Evolutionary conservation across 2,888 invertebrate genomes (phyloP).

Genomic region (Steinernema hermaphroditum): DNA sequence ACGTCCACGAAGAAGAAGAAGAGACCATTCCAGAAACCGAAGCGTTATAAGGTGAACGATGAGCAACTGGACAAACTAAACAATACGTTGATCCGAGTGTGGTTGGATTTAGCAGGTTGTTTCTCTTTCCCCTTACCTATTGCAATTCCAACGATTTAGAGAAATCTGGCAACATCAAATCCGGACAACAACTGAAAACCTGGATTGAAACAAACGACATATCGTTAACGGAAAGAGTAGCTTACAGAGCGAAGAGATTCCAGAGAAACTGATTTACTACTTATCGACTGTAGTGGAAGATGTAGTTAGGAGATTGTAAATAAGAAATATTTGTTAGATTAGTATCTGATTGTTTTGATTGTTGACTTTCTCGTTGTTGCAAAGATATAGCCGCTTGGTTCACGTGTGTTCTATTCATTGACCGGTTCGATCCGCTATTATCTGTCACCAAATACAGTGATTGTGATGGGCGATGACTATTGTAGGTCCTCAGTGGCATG

Average conservation of each 20-base stretch:
- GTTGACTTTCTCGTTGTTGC: background rate
- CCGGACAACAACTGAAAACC: background rate
- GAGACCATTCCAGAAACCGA: background rate
- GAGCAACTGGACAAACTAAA: conserved; percentile 18
- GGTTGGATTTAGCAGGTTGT: conserved; percentile 22
- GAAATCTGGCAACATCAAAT: background rate
- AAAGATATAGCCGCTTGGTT: background rate
- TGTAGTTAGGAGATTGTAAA: conserved; percentile 1
- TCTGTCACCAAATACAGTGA: too few species aligned
- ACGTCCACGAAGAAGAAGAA: background rate
- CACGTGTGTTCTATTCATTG: background rate
- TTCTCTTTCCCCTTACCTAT: too few species aligned
- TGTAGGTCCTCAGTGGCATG: conserved; percentile 11
- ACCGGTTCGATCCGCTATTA: too few species aligned
- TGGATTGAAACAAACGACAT: conserved; percentile 9
- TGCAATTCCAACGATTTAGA: background rate
- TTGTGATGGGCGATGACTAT: too few species aligned
- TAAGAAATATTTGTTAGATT: background rate
- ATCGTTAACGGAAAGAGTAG: background rate
- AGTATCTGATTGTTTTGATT: too few species aligned
- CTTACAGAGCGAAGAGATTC: background rate
- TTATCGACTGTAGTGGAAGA: background rate
- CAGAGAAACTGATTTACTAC: background rate
- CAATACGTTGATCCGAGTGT: background rate
- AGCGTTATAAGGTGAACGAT: conserved; percentile 24